Evolutionary conservation across 2,888 invertebrate species (phyloP), one percentile per base, ranked within the genome.

Genomic region (Trissolcus brochymenae): DNA sequence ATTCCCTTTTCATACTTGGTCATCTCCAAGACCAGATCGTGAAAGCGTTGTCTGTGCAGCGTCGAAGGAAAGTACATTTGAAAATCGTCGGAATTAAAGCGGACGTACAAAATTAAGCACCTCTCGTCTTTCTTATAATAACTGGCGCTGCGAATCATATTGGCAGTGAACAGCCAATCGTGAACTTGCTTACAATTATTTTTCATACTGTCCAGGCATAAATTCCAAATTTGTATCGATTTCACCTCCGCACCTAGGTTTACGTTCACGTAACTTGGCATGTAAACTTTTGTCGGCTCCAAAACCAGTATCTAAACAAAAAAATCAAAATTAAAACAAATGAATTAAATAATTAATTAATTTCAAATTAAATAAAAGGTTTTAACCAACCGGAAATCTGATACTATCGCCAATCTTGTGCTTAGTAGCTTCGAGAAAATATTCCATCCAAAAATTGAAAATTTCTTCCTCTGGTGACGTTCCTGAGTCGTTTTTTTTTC

Each of bases 371-470:
- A n/a, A n/a, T n/a, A n/a, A n/a, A n/a, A n/a, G n/a, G n/a, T n/a
- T n/a, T n/a, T n/a, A n/a, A 89, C 93, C 92, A 90, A 95, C 95
- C 51, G 98, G 98, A 92, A 98, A 98, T 81, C 97, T 91, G 83
- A 98, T 97, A 83, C 92, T 93, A 87, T 95, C 94, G 71, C 94
- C 94, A 82, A 94, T 93, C 82, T 94, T 94, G 41, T 70, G 67
- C 87, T 95, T 95, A 29, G 95, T 96, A 11, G 98, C 98, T 90
- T 98, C 98, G 43, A 96, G 92, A 89, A 99, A 99, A 90, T 97
- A 99, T 86, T 99, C 99, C 93, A 98, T 96, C 99, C 99, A 99
- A 90, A 99, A 99, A 81, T 94, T 93, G 89, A 99, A 98, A 0
- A 97, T 92, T 90, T 96, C 94, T 87, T 96, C 95, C 87, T 97